Conservation (phyloP, 2,113 vertebrate genomes). For the Fregetta grallaria region DNA sequence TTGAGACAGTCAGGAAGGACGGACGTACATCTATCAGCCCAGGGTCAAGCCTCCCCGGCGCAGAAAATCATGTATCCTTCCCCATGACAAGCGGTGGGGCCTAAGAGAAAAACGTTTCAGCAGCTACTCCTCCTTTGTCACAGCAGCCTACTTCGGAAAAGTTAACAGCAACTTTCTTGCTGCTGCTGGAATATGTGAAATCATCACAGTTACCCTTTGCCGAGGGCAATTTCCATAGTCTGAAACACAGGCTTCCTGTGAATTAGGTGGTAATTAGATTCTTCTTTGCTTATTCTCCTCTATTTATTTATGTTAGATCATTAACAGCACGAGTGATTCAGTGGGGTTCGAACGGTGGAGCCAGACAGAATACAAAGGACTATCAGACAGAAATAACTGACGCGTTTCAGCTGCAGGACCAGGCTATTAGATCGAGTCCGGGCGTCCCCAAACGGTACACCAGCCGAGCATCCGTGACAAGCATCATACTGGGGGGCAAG, state of each 20-base stretch:
- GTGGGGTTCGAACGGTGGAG: not conserved
- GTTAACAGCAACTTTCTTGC: not conserved
- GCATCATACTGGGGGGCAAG: not conserved
- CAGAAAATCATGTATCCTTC: not conserved
- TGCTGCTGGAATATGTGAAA: not conserved
- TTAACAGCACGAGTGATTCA: not conserved
- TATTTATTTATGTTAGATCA: not conserved
- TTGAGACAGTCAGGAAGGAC: not conserved
- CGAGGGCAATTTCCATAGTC: not conserved
- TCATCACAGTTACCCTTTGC: not conserved
- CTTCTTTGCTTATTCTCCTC: not conserved
- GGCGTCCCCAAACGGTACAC: not conserved
- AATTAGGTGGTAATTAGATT: not conserved
- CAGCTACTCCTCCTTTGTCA: not conserved
- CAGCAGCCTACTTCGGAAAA: not conserved
- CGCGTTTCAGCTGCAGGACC: not conserved
- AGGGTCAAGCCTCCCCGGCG: not conserved
- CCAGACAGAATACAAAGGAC: not conserved
- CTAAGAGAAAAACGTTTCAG: not conserved
- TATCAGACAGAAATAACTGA: not conserved
- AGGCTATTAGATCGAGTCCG: not conserved
- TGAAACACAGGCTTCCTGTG: not conserved
- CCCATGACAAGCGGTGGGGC: not conserved
- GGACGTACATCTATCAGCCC: not conserved
- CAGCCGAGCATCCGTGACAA: not conserved